Percentiles rank a stretch among this genome's conserved stretches.
phyloP scores from a whole-genome alignment of 1,140 invertebrate genomes.

The Caenorhabditis latens region DNA sequence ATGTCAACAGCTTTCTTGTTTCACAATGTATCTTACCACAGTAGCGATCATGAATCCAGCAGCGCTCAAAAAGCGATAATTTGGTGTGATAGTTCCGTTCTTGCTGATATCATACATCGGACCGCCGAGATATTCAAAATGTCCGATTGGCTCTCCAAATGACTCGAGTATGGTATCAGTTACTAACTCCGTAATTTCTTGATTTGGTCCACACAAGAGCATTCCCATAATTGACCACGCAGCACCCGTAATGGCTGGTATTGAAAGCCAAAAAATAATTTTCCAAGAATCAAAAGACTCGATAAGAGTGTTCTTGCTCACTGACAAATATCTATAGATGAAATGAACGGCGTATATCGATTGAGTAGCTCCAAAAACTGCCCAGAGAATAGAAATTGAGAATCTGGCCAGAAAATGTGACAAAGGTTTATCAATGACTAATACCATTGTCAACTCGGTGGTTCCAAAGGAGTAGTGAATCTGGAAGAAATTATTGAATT shows the following conservation, averaged over 20 bases:
- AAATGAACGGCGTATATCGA: neutral
- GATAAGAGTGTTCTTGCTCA: neutral
- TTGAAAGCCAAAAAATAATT: neutral
- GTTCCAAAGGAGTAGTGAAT: neutral
- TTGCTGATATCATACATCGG: neutral
- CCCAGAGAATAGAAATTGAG: neutral
- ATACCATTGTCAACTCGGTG: neutral
- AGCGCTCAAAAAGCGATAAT: neutral
- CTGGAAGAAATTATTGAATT: neutral
- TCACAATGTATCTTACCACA: neutral
- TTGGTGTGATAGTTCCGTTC: neutral
- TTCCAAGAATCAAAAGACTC: neutral
- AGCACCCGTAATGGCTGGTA: neutral
- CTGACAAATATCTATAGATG: neutral
- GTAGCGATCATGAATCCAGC: neutral
- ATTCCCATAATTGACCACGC: neutral
- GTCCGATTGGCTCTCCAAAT: neutral
- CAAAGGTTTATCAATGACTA: neutral
- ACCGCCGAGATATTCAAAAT: neutral
- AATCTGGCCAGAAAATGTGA: neutral
- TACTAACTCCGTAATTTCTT: neutral
- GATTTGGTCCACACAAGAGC: neutral
- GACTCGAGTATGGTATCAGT: neutral
- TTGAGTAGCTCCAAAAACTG: neutral
- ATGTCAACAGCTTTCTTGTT: neutral